Evolutionary conservation across 2,888 invertebrate genomes (phyloP).

Genomic region (Oegoconia quadripuncta): DNA sequence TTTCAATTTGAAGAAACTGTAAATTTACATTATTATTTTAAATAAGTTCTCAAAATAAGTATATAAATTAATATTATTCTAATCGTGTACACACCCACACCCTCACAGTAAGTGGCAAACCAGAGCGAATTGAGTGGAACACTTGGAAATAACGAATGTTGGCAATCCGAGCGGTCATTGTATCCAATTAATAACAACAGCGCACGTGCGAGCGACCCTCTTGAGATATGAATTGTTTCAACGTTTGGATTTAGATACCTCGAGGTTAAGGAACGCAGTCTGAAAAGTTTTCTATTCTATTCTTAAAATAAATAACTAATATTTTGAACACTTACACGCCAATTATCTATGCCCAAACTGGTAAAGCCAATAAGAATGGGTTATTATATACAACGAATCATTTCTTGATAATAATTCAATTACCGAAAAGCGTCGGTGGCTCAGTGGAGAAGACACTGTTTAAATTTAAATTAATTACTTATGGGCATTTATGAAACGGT

Average conservation of each 20-base stretch:
- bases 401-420: no score
- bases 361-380: no score
- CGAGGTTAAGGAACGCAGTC: no score
- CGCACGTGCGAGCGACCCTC: constrained; percentile 46
- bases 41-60: not conserved
- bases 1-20: not conserved
- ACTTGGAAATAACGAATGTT: constrained; percentile 50
- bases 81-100: constrained; percentile 39
- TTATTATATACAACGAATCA: no score
- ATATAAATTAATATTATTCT: constrained; percentile 25
- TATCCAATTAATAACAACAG: constrained; percentile 53
- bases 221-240: not conserved
- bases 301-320: not conserved
- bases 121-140: constrained; percentile 37
- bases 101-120: constrained; percentile 28
- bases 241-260: no score
- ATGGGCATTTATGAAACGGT: no score
- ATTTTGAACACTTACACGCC: no score
- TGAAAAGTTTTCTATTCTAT: not conserved
- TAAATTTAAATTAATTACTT: no score
- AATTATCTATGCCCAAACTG: no score
- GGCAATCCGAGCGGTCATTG: constrained; percentile 47
- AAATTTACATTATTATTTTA: not conserved
- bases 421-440: no score
- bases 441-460: no score